Evolutionary conservation across 1,140 invertebrate genomes (phyloP).

Genomic region (Drosophila bifasciata): DNA sequence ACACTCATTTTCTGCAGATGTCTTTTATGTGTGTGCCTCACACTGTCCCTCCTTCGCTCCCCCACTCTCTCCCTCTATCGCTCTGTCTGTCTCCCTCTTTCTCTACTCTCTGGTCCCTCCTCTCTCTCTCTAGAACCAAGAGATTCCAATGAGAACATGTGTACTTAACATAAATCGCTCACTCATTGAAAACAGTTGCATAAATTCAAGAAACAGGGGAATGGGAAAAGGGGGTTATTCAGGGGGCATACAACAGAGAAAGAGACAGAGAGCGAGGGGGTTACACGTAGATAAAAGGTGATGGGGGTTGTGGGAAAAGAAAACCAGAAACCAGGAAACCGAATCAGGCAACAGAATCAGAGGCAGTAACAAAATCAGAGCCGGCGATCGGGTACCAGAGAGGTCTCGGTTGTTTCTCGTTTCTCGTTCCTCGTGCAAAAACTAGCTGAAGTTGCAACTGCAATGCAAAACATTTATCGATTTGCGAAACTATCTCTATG

Average conservation of each 20-base stretch:
- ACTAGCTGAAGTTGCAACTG: slow-evolving; percentile 47
- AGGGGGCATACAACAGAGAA: no score
- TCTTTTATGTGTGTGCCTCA: slow-evolving; percentile 71
- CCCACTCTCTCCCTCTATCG: not conserved
- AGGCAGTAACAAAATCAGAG: slow-evolving; percentile 34
- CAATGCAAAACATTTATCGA: slow-evolving; percentile 62
- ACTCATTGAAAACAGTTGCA: slow-evolving; percentile 80
- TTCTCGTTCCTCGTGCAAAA: no score
- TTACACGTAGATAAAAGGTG: not conserved
- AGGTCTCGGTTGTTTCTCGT: no score
- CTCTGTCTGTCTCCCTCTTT: slow-evolving; percentile 2
- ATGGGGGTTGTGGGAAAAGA: slow-evolving; percentile 3
- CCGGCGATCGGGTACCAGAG: no score
- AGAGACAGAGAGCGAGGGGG: not conserved
- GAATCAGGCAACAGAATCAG: slow-evolving; percentile 14
- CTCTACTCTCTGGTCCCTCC: no score
- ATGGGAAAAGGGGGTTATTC: not conserved
- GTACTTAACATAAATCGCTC: slow-evolving; percentile 82
- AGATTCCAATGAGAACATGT: slow-evolving; percentile 80
- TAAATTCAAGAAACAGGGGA: slow-evolving; percentile 62
- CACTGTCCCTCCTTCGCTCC: slow-evolving; percentile 16
- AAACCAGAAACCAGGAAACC: slow-evolving; percentile 39
- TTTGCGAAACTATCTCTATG: slow-evolving; percentile 52
- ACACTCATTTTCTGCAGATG: slow-evolving; percentile 82
- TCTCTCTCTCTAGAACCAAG: slow-evolving; percentile 20